These are phyloP conservation scores for Macroramphosus scolopax DNA, from an alignment of 2,797 vertebrate genomes.

Conservation along the genomic window DNA sequence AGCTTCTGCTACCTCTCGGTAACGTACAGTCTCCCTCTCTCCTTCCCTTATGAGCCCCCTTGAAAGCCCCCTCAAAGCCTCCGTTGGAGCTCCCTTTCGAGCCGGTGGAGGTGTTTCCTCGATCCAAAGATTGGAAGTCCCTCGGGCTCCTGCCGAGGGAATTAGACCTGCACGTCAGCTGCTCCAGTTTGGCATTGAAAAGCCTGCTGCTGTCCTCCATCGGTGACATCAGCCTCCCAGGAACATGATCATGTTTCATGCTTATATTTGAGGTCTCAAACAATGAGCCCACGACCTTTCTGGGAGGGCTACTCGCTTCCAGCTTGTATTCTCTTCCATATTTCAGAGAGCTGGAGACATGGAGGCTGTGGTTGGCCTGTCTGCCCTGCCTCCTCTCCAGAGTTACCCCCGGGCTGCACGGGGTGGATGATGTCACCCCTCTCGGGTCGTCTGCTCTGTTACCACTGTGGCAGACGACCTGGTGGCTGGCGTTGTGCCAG, in stretches of 20 bases:
- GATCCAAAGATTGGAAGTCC: constrained; percentile 83
- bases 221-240: constrained; percentile 74
- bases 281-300: constrained; percentile 64
- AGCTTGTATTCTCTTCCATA: constrained; percentile 84
- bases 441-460: constrained; percentile 41
- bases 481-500: constrained; percentile 71
- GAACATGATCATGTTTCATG: constrained; percentile 71
- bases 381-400: constrained; percentile 83
- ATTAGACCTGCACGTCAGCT: constrained; percentile 84
- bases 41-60: constrained; percentile 37
- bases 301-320: constrained; percentile 58
- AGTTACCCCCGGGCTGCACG: constrained; percentile 73
- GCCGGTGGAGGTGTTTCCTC: constrained; percentile 82
- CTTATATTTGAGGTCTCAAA: constrained; percentile 68
- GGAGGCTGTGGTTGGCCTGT: constrained; percentile 77
- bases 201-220: constrained; percentile 83
- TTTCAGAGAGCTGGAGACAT: constrained; percentile 80
- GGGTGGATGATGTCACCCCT: constrained; percentile 65
- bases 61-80: constrained; percentile 70
- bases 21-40: constrained; percentile 83
- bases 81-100: constrained; percentile 71
- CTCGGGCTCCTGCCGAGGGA: constrained; percentile 81
- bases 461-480: constrained; percentile 60
- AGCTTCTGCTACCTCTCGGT: constrained; percentile 83
- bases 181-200: constrained; percentile 90